Base-by-base conservation (phyloP, 2,797 vertebrate species). In the Atherinosoma microstoma region DNA sequence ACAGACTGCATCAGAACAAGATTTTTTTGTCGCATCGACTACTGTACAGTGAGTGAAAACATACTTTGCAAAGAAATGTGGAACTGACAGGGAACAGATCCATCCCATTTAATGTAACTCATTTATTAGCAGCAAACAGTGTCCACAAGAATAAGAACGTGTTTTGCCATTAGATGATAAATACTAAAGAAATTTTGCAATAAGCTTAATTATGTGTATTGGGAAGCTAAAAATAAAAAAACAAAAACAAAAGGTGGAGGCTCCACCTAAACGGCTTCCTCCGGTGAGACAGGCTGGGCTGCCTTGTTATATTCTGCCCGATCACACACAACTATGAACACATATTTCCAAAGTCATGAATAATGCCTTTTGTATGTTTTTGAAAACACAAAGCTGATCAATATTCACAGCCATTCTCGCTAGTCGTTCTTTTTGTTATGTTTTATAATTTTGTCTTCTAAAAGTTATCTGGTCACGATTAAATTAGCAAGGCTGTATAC, bases 211-310 rank as follows among this genome's bases (percentile, higher is more conserved):
- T 2, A 2, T 61, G 12, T 45, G 24, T 51, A 20, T 22, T 18
- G 20, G 53, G n/a, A 64, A 69, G 13, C 20, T 65, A 69, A 58
- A 18, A 20, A 11, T n/a, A 56, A 57, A 56, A 47, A 58, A 67
- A 54, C 4, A 47, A 75, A 35, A 35, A 6, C 27, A 20, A 16
- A 42, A 16, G 58, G 30, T 29, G 13, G 64, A 65, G 51, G 36
- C 81, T 83, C 64, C 79, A 82, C 75, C 83, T 72, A 45, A 60
- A 40, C 24, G 3, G 34, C 30, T 69, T 62, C 71, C 75, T 70
- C 58, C 40, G 20, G 54, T 29, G 32, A 63, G 58, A 15, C 32
- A 22, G 27, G 15, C 15, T 24, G n/a, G 64, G 22, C 4, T 18
- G 38, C 63, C 67, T 47, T 18, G 10, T 53, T 27, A 24, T 53